phyloP scores from a whole-genome alignment of 1,140 invertebrate genomes.

The Megalopta genalis region DNA sequence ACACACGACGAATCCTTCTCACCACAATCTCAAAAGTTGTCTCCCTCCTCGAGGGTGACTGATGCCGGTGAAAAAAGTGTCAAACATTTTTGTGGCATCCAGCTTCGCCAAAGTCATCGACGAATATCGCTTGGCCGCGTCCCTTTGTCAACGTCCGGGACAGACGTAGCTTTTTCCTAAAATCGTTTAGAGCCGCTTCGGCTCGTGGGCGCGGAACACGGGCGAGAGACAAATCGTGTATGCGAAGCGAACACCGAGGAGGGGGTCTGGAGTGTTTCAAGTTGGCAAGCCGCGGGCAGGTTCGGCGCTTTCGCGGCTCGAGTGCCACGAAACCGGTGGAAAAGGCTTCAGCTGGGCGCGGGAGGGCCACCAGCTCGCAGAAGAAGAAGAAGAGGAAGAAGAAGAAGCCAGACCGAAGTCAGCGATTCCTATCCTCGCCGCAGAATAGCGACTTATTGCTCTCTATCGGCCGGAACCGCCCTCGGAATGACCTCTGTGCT shows the following conservation, averaged over 20 bases:
- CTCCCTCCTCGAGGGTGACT: too few relatives aligned
- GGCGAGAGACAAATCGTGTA: constrained; percentile 12
- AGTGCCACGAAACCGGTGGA: constrained; percentile 50
- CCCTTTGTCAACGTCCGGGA: too few relatives aligned
- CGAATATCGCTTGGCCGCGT: too few relatives aligned
- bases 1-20: too few relatives aligned
- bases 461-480: constrained; percentile 7
- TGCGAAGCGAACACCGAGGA: constrained; percentile 30
- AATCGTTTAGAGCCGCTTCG: not conserved
- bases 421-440: constrained; percentile 60
- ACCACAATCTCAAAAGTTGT: too few relatives aligned
- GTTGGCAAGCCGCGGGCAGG: constrained; percentile 53
- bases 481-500: not conserved
- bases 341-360: constrained; percentile 23
- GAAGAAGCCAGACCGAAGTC: constrained; percentile 63
- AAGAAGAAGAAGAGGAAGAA: not conserved
- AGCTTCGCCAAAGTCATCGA: too few relatives aligned
- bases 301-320: constrained; percentile 57
- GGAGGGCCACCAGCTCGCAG: constrained; percentile 44
- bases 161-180: not conserved
- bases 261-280: constrained; percentile 39
- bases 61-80: too few relatives aligned
- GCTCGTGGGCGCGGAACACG: not conserved
- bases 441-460: constrained; percentile 44
- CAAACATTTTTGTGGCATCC: too few relatives aligned